Evolutionary conservation across 1,140 invertebrate genomes (phyloP).

Genomic region (Heliothis subflexa): DNA sequence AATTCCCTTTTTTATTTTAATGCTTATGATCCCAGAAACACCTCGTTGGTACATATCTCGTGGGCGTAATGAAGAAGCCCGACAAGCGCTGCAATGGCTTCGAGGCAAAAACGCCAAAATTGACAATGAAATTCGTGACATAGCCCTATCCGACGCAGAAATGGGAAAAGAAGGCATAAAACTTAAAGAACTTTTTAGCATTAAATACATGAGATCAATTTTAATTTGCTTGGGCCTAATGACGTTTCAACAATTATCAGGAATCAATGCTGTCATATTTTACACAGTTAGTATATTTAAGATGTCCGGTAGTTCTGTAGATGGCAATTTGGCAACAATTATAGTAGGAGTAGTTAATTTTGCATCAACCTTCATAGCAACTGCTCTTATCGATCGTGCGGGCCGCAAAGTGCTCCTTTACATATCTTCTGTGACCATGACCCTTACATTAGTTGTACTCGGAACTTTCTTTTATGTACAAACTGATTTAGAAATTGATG

Average conservation of each 20-base stretch:
- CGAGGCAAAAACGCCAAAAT: constrained; percentile 92
- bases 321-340: constrained; percentile 91
- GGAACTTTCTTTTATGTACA: constrained; percentile 93
- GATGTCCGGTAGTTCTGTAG: constrained; percentile 91
- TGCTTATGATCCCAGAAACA: constrained; percentile 95
- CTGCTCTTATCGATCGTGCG: constrained; percentile 92
- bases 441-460: constrained; percentile 89
- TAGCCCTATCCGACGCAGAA: constrained; percentile 91
- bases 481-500: constrained; percentile 83
- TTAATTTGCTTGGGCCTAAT: constrained; percentile 94
- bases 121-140: constrained; percentile 92
- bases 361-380: constrained; percentile 94
- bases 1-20: constrained; percentile 92
- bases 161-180: constrained; percentile 86
- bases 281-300: constrained; percentile 96
- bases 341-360: constrained; percentile 97
- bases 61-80: constrained; percentile 90
- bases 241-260: constrained; percentile 97
- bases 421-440: constrained; percentile 92
- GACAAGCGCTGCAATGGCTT: constrained; percentile 92
- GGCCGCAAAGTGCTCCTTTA: constrained; percentile 95
- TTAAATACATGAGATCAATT: constrained; percentile 91
- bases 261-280: constrained; percentile 98
- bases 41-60: constrained; percentile 95
- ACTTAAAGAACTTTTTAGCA: constrained; percentile 88